Percentiles rank a stretch among this genome's conserved stretches.
Conservation (phyloP, 1,140 invertebrate genomes). For the Daktulosphaira vitifoliae region DNA sequence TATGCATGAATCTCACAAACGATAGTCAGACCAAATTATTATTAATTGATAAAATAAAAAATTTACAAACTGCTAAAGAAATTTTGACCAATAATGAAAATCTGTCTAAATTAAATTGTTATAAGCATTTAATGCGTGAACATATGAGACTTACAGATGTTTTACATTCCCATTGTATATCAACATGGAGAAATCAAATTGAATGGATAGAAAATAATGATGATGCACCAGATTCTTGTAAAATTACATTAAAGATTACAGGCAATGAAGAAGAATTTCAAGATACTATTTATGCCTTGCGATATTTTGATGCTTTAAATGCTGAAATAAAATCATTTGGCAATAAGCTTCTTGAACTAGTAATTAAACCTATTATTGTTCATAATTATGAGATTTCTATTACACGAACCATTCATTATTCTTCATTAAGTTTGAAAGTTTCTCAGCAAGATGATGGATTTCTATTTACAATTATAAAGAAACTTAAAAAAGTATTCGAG, state of each 20-base stretch:
- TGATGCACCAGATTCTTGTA: not conserved
- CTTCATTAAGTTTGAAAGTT: conserved; percentile 11
- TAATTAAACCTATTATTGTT: conserved; percentile 17
- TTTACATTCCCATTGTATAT: conserved; percentile 7
- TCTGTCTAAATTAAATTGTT: conserved; percentile 8
- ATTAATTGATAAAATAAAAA: conserved; percentile 8
- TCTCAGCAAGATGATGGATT: conserved; percentile 7
- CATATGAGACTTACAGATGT: conserved; percentile 4
- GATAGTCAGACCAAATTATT: conserved; percentile 8
- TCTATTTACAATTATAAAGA: conserved; percentile 5
- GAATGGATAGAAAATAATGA: conserved; percentile 1
- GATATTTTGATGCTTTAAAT: conserved; percentile 16
- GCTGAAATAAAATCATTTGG: conserved; percentile 5
- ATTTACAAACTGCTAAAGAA: conserved; percentile 6
- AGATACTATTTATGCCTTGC: conserved; percentile 4
- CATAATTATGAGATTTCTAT: conserved; percentile 5
- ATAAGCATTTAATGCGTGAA: conserved; percentile 24
- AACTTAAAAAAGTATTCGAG: conserved; percentile 32
- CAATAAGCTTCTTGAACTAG: conserved; percentile 15
- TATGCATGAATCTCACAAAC: conserved; percentile 1
- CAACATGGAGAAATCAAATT: conserved; percentile 21
- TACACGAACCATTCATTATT: not conserved
- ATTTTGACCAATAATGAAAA: conserved; percentile 19
- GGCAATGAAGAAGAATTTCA: not conserved
- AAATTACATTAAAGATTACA: conserved; percentile 2